Base-by-base conservation (phyloP, 2,113 vertebrate species). In the Hemicordylus capensis region DNA sequence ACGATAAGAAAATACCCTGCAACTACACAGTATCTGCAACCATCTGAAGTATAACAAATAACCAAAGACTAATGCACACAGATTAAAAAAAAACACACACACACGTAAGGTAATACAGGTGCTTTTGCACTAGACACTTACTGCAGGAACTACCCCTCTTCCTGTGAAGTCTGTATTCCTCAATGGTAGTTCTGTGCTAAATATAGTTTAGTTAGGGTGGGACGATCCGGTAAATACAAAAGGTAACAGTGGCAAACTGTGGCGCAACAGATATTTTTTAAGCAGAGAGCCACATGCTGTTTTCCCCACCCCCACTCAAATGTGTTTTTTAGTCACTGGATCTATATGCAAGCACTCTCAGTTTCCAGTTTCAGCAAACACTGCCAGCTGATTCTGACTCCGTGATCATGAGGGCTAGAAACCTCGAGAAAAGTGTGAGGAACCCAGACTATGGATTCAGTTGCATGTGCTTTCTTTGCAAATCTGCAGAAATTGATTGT, bases 1-100 rank as follows among this genome's bases (percentile, higher is more conserved):
- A 77, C n/a, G n/a, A 54, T 10, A 54, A 92, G 75, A 67, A 90
- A 92, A 92, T 91, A 91, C 84, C 76, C 84, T 79, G 76, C 76
- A 73, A 61, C 66, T 79, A 72, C 56, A 61, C 66, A 85, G 75
- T 58, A 58, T 39, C 73, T 76, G 46, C 73, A 76, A 84, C 66
- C 72, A 28, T 39, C 39, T 73, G 69, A 61, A 83, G 19, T 28
- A 46, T 34, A 83, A 73, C 28, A 26, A 56, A 58, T n/a, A 73
- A 83, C 69, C 42, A 72, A 59, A 73, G 39, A 31, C 54, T 61
- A 69, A 77, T 78, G 48, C 63, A 79, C 61, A 48, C 17, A 34
- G 39, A 44, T 74, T 34, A 8, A 74, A 37, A n/a, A n/a, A 28
- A 37, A 73, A 22, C 39, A 39, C 48, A 61, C 14, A 76, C 15